Conservation (phyloP, 1,140 invertebrate species). For the Cherax quadricarinatus region DNA sequence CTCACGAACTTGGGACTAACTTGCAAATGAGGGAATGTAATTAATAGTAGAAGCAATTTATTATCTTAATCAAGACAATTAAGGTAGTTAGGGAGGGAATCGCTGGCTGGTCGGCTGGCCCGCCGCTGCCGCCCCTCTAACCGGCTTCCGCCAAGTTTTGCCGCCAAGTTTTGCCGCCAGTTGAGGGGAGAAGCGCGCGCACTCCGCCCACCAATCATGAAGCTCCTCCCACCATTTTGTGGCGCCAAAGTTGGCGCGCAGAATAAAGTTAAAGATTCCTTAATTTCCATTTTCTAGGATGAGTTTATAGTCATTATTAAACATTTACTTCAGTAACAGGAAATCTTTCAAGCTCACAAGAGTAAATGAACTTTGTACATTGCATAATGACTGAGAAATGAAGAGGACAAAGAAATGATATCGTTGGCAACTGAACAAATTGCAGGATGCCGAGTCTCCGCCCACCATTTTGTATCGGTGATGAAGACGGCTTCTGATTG, state of each 20-base stretch:
- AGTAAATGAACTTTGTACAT: neutral
- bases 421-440: slow-evolving; percentile 38
- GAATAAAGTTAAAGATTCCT: neutral
- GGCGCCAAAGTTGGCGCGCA: neutral
- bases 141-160: slow-evolving; percentile 28
- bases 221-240: slow-evolving; percentile 60
- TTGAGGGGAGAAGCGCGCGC: slow-evolving; percentile 6
- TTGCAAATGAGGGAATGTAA: slow-evolving; percentile 49
- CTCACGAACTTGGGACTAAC: slow-evolving; percentile 17
- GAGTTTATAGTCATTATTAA: neutral
- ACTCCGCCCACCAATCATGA: slow-evolving; percentile 50
- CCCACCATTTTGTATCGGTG: slow-evolving; percentile 69
- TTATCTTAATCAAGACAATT: slow-evolving; percentile 54
- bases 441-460: slow-evolving; percentile 39
- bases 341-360: neutral
- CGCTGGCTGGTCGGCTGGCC: neutral
- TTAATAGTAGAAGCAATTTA: slow-evolving; percentile 55
- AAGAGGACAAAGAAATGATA: neutral
- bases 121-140: slow-evolving; percentile 44
- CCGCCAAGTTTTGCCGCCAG: neutral
- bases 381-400: neutral
- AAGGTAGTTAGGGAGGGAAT: slow-evolving; percentile 32
- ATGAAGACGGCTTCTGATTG: slow-evolving; percentile 67
- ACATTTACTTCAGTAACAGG: neutral
- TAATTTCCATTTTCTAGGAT: neutral